Evolutionary conservation across 2,113 vertebrate genomes (phyloP).

Genomic region (Zapornia atra): DNA sequence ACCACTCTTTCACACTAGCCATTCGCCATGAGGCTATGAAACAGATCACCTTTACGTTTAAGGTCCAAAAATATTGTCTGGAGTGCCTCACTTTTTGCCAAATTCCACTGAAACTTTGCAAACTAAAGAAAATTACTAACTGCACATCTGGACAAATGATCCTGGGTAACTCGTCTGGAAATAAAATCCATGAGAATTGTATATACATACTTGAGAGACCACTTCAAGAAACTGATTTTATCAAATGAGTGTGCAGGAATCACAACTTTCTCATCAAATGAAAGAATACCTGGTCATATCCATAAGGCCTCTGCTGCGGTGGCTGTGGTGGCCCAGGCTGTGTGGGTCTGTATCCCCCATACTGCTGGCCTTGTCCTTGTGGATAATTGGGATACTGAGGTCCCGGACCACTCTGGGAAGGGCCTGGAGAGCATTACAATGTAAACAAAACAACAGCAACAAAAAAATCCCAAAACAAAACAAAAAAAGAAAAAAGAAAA

Average conservation of each 20-base stretch:
- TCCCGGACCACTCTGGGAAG: slow-evolving; percentile 89
- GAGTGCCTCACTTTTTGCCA: background rate
- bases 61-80: background rate
- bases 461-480: background rate
- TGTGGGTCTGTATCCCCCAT: slow-evolving; percentile 90
- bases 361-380: slow-evolving; percentile 97
- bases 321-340: slow-evolving; percentile 94
- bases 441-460: background rate
- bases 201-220: background rate
- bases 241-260: background rate
- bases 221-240: background rate
- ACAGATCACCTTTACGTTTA: background rate
- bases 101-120: background rate
- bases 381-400: slow-evolving; percentile 96
- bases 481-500: background rate
- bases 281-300: slow-evolving; percentile 93
- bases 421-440: slow-evolving; percentile 75
- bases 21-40: background rate
- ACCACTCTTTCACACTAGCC: background rate
- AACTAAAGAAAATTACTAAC: background rate
- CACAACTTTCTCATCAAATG: background rate
- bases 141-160: background rate
- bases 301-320: slow-evolving; percentile 96
- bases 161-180: background rate
- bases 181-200: background rate